Base-by-base conservation (phyloP, 2,888 invertebrate genomes). In the Lissonota sp. region DNA sequence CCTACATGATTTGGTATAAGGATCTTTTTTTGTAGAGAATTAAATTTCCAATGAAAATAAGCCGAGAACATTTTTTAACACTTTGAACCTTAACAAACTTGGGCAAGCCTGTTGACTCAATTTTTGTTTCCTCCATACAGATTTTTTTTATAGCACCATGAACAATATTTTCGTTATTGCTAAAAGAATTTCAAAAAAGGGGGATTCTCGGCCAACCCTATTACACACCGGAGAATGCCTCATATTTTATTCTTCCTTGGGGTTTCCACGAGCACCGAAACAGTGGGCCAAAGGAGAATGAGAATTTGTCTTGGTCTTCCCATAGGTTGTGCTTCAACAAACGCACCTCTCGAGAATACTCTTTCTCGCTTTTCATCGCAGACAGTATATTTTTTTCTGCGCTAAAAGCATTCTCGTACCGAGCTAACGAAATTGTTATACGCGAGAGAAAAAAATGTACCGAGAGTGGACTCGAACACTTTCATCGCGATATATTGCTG, bases 271-370 rank as follows among this genome's bases (percentile, higher is more conserved):
- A 63, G 63, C 26, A 58, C 12, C 12, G 16, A 42, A 42, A 74
- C 14, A 40, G 1, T 10, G 6, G 16, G 37, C 26, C 12, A 55
- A 26, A 37, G 12, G 39, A 16, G 39, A 39, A 55, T 70, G 55
- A 63, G 16, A 70, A 66, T 70, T 74, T 75, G 63, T 74, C 44
- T 75, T 64, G 44, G 55, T 26, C 57, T 74, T 70, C 12, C 37
- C 16, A 39, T 14, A 71, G 37, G 49, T 40, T 55, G 63, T 46
- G 51, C 55, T 42, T 12, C 57, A 14, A 51, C 57, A 44, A 70
- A 74, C n/a, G 37, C 40, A 62, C 51, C 53, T 62, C 39, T 42
- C 10, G 51, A n/a, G 12, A n/a, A 14, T 40, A 51, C 49, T n/a
- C 63, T 62, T 63, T 39, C 8, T 60, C 39, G 14, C 37, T 14